These are phyloP conservation scores for Drosophila tripunctata DNA, from an alignment of 2,888 invertebrate genomes.

Conservation along the genomic window DNA sequence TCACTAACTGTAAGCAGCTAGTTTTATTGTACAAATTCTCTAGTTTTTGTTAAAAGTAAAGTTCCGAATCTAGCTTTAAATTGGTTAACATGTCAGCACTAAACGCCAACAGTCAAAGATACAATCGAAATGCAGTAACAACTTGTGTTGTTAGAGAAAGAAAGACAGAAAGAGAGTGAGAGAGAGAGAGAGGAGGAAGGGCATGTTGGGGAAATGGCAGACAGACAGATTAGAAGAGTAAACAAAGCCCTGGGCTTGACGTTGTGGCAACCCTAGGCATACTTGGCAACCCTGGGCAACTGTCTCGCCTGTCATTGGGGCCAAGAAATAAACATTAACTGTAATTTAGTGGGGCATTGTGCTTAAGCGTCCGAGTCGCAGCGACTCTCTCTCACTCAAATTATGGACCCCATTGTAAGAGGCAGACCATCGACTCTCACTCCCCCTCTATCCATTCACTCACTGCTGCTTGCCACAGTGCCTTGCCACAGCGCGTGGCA, in stretches of 20 bases:
- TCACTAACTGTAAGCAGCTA: too few species aligned
- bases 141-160: slow-evolving; percentile 31
- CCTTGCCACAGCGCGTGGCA: slow-evolving; percentile 13
- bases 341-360: slow-evolving; percentile 79
- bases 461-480: not conserved
- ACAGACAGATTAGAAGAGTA: slow-evolving; percentile 74
- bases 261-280: slow-evolving; percentile 8
- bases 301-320: slow-evolving; percentile 43
- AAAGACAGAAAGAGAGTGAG: not conserved
- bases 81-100: slow-evolving; percentile 49
- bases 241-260: slow-evolving; percentile 65
- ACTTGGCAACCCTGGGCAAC: slow-evolving; percentile 17
- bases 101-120: slow-evolving; percentile 68
- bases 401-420: slow-evolving; percentile 68
- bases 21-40: too few species aligned
- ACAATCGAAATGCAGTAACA: slow-evolving; percentile 77
- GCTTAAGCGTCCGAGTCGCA: slow-evolving; percentile 73
- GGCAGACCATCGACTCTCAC: slow-evolving; percentile 34
- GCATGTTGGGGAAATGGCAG: slow-evolving; percentile 4
- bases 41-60: too few species aligned
- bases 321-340: slow-evolving; percentile 79
- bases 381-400: slow-evolving; percentile 70
- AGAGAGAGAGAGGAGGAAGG: not conserved
- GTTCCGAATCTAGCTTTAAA: not conserved
- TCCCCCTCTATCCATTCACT: not conserved